Evolutionary conservation across 2,113 vertebrate genomes (phyloP).

Genomic region (Psophia crepitans): DNA sequence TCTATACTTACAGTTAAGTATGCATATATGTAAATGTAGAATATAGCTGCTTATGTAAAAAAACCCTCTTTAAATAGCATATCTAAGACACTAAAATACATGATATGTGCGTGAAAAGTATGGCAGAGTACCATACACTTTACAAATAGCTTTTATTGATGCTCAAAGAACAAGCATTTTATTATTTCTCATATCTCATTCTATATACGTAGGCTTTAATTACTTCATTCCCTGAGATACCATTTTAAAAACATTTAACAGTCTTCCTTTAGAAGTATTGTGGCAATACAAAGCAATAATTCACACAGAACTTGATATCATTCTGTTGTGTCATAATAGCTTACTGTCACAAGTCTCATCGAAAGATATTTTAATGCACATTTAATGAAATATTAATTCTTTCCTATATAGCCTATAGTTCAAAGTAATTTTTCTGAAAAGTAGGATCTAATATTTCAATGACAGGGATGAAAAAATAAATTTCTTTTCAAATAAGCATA

Average conservation of each 20-base stretch:
- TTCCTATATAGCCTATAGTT: not conserved
- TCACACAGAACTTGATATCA: not conserved
- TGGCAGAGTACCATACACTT: not conserved
- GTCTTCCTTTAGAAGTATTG: not conserved
- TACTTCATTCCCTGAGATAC: not conserved
- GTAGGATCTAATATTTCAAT: not conserved
- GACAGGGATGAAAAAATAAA: not conserved
- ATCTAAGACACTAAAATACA: not conserved
- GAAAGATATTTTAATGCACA: conserved; percentile 22
- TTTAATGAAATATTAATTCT: conserved; percentile 25
- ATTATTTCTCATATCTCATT: not conserved
- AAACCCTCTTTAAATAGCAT: not conserved
- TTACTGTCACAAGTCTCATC: not conserved
- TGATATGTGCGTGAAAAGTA: not conserved
- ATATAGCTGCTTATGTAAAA: not conserved
- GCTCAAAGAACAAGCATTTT: not conserved
- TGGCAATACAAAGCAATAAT: not conserved
- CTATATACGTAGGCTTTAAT: not conserved
- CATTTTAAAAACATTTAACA: not conserved
- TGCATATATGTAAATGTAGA: not conserved
- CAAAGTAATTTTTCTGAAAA: not conserved
- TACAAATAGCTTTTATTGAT: not conserved
- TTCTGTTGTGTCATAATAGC: conserved; percentile 12
- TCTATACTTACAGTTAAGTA: not conserved
- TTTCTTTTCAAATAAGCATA: not conserved